phyloP scores from a whole-genome alignment of 2,113 vertebrate species.

The Chroicocephalus ridibundus region DNA sequence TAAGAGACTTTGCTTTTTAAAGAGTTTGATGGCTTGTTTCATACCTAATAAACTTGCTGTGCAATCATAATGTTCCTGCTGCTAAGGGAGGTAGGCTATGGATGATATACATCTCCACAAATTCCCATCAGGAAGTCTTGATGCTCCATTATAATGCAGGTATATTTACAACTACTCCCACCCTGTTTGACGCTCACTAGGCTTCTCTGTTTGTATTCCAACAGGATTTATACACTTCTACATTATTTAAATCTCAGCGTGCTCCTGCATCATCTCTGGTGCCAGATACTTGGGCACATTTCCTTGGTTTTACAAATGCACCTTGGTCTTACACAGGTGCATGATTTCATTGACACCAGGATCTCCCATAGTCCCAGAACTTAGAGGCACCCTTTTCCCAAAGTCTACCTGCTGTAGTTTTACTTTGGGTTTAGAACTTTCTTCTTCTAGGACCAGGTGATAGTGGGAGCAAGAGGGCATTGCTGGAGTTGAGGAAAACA shows the following conservation, averaged over 20 bases:
- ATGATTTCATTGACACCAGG: background rate
- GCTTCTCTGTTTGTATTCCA: background rate
- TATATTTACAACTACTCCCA: conserved; percentile 11
- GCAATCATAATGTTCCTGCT: background rate
- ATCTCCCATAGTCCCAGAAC: background rate
- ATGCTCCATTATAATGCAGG: background rate
- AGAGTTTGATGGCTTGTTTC: background rate
- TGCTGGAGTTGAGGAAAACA: background rate
- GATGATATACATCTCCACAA: background rate
- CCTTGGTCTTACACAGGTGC: background rate
- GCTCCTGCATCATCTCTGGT: background rate
- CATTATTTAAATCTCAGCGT: background rate
- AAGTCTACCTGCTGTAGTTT: background rate
- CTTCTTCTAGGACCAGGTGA: background rate
- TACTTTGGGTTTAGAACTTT: background rate
- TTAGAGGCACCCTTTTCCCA: background rate
- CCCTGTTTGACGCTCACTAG: background rate
- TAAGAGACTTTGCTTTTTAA: background rate
- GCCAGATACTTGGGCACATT: background rate
- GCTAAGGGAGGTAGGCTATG: background rate
- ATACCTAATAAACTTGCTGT: background rate
- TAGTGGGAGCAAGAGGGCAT: background rate
- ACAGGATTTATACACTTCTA: background rate
- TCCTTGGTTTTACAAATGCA: background rate
- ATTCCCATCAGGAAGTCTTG: background rate